phyloP scores from a whole-genome alignment of 2,797 vertebrate genomes.

The Gambelia wislizenii region DNA sequence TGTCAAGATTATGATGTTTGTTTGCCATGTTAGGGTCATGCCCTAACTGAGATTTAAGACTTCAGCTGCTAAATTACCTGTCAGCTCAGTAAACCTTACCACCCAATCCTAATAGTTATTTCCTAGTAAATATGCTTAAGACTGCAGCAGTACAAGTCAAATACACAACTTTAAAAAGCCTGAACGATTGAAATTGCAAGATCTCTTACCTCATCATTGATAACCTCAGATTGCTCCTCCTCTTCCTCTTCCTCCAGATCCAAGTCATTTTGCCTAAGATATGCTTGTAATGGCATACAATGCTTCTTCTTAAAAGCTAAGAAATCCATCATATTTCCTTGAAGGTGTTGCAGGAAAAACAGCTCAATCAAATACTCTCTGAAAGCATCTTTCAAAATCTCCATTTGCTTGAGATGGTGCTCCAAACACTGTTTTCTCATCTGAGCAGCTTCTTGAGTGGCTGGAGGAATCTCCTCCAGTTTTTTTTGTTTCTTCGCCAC shows the following conservation, averaged over 20 bases:
- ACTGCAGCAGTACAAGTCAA: not conserved
- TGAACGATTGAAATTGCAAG: not conserved
- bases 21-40: not conserved
- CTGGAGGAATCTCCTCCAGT: conserved; percentile 93
- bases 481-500: conserved; percentile 90
- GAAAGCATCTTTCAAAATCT: conserved; percentile 90
- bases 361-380: conserved; percentile 95
- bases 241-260: conserved; percentile 97
- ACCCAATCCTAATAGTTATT: not conserved
- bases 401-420: conserved; percentile 93
- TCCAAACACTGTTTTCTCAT: conserved; percentile 95
- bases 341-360: conserved; percentile 97
- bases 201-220: conserved; percentile 95
- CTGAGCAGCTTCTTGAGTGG: conserved; percentile 91
- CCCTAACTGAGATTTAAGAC: too few relatives aligned
- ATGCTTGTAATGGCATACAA: conserved; percentile 92
- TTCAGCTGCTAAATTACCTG: too few relatives aligned
- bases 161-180: accelerated
- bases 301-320: conserved; percentile 97
- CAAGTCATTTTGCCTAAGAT: conserved; percentile 94
- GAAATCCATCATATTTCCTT: conserved; percentile 99
- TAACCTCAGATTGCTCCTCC: conserved; percentile 97
- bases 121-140: not conserved
- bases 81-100: not conserved
- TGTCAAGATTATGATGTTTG: too few relatives aligned